phyloP scores from a whole-genome alignment of 2,888 invertebrate species.

The Adelognathus sp. region DNA sequence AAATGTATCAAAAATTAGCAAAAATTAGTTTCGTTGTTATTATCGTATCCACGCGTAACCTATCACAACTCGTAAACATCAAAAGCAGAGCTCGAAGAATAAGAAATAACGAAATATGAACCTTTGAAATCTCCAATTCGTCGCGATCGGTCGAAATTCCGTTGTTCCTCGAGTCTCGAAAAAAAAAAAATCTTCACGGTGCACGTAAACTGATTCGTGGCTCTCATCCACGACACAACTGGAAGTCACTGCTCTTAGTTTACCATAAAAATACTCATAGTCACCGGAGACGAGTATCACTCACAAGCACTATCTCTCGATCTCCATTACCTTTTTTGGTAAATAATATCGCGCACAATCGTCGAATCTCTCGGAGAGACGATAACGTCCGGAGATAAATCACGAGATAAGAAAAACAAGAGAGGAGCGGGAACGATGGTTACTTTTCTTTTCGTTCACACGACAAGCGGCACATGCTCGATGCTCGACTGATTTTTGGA shows the following conservation, averaged over 20 bases:
- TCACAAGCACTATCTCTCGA: background rate
- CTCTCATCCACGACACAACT: background rate
- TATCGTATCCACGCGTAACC: too few relatives aligned
- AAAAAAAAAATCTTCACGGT: background rate
- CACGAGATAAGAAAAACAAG: background rate
- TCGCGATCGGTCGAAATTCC: background rate
- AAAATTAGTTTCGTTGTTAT: too few relatives aligned
- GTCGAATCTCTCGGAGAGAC: background rate
- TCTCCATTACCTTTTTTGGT: background rate
- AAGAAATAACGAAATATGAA: background rate
- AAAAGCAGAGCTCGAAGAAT: background rate
- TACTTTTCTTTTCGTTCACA: background rate
- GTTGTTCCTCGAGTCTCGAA: background rate
- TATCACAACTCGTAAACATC: background rate
- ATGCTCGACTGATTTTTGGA: background rate
- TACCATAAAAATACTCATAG: background rate
- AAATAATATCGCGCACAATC: background rate
- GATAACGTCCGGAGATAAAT: background rate
- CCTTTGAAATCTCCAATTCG: background rate
- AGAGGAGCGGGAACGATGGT: background rate
- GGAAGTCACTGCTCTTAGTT: constrained; percentile 6
- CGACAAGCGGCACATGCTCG: background rate
- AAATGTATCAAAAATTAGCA: too few relatives aligned
- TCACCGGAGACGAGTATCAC: constrained; percentile 3
- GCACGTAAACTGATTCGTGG: background rate